Evolutionary conservation across 1,140 invertebrate genomes (phyloP), one percentile per base, ranked within the genome.

Genomic region (Macrobrachium rosenbergii): DNA sequence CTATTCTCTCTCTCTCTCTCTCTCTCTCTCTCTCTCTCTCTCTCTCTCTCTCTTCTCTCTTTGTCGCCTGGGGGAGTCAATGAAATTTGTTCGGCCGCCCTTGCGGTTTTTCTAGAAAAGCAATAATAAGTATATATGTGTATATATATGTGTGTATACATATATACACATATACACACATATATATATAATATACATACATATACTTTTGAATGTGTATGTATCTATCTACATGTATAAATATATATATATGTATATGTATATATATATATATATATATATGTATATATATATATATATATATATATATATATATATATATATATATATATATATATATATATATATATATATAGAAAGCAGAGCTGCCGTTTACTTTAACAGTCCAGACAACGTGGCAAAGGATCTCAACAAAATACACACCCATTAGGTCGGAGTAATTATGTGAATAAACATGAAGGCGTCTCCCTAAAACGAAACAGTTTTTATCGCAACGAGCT

Each of bases 241-340:
- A 69, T 69, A 69, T 69, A 69, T 21, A 69, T 69, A 69, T 69
- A 69, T 69, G 21, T 21, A 69, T 69, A 69, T 17, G 5, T 69
- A 69, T 21, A 21, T 21, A 69, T 21, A 69, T 21, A 69, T 21
- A 69, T 21, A 69, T 21, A 21, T 21, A 69, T 21, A 69, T 21
- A 6, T 21, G n/a, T 21, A 23, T 21, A 23, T 69, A 23, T 69
- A 23, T 69, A 23, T 69, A 23, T 69, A 23, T 69, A 23, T 69
- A 23, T 69, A 23, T 69, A 23, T 69, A 23, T 69, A 23, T 69
- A 23, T 69, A 23, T 69, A 23, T 69, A 69, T 69, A 69, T 69
- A 69, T 69, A 69, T n/a, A 69, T 69, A 69, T 69, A 69, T 69
- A 69, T 69, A 69, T 69, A 69, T 69, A 69, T 69, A 69, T 69